phyloP scores from a whole-genome alignment of 1,140 invertebrate species.

The Aphelinus atriplicis region DNA sequence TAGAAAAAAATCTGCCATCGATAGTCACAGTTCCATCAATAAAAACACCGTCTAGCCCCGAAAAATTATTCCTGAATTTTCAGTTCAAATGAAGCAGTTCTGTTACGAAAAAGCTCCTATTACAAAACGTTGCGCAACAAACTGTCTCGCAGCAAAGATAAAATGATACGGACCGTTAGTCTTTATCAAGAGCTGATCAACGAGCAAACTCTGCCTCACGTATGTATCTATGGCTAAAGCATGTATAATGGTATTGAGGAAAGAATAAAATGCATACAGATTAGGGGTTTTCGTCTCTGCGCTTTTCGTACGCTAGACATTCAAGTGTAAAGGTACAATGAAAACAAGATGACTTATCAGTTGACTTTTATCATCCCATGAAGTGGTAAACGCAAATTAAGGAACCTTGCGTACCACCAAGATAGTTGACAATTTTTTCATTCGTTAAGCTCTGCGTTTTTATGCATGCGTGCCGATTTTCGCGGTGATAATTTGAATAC shows the following conservation, averaged over 20 bases:
- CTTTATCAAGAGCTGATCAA: slow-evolving; percentile 24
- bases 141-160: too few species aligned
- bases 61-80: too few species aligned
- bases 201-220: slow-evolving; percentile 31
- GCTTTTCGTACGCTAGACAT: not conserved
- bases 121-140: too few species aligned
- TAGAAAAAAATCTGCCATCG: too few species aligned
- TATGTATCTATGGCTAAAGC: slow-evolving; percentile 46
- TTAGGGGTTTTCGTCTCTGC: slow-evolving; percentile 19
- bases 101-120: too few species aligned
- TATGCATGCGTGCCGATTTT: slow-evolving; percentile 8
- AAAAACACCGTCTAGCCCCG: too few species aligned
- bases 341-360: slow-evolving; percentile 38
- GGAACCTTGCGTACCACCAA: not conserved
- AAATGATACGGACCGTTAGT: too few species aligned
- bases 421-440: not conserved
- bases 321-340: slow-evolving; percentile 44
- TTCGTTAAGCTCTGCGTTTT: not conserved
- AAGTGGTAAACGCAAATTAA: slow-evolving; percentile 9
- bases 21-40: too few species aligned
- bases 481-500: slow-evolving; percentile 8
- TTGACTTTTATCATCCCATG: slow-evolving; percentile 20
- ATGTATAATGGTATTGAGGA: slow-evolving; percentile 44
- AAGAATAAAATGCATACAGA: slow-evolving; percentile 47
- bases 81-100: too few species aligned